Evolutionary conservation across 2,797 vertebrate species (phyloP).

Genomic region (Momotus momota): DNA sequence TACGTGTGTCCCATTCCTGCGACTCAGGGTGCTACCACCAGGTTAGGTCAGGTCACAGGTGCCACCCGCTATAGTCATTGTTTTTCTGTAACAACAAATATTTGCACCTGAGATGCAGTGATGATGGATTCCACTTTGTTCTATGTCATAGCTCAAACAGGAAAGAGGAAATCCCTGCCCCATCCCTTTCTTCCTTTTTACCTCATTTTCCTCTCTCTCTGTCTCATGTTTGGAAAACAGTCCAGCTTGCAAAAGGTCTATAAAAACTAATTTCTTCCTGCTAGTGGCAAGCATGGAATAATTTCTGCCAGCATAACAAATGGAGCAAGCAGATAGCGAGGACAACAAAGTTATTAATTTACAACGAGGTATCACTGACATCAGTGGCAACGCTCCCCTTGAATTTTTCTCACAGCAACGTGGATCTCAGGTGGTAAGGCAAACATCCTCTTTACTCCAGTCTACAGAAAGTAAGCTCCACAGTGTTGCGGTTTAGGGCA

Average conservation of each 20-base stretch:
- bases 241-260: background rate
- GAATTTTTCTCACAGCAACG: background rate
- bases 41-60: background rate
- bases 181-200: background rate
- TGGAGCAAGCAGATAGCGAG: background rate
- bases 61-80: background rate
- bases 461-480: background rate
- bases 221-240: constrained; percentile 3
- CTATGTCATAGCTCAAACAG: constrained; percentile 2
- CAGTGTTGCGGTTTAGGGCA: too few species aligned
- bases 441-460: background rate
- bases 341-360: background rate
- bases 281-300: background rate
- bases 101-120: background rate
- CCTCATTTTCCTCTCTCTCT: background rate
- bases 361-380: background rate
- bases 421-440: background rate
- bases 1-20: background rate
- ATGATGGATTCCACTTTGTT: constrained; percentile 22
- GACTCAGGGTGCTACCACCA: background rate
- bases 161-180: constrained; percentile 48
- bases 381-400: background rate
- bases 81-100: background rate
- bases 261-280: constrained; percentile 5
- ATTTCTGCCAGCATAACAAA: background rate